Evolutionary conservation across 2,888 invertebrate species (phyloP), one percentile per base, ranked within the genome.

Genomic region (Pseudeuparius sepicola): DNA sequence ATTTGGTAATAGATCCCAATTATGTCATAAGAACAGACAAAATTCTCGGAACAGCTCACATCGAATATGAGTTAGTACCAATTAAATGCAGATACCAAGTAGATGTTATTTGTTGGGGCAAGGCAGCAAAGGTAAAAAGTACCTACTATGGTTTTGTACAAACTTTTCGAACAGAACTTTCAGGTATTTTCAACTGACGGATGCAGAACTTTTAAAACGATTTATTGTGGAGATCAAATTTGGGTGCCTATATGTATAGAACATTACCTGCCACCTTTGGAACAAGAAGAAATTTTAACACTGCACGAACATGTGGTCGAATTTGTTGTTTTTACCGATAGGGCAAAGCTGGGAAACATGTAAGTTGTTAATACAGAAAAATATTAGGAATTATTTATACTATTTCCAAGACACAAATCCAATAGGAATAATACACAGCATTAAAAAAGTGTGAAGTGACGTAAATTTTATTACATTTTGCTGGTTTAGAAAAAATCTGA

Each of bases 51-150:
- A 25, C 23, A 7, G 44, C 43, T 2, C 48, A 45, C 32, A 46
- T 52, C 24, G 48, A 47, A 14, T 53, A 53, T 34, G 47, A 50
- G 25, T 29, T 52, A 23, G 15, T 51, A 17, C 47, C 47, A 6
- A 39, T 38, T 12, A 49, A 45, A 32, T 39, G 33, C 14, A 48
- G 45, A 34, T 51, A 48, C 32, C 38, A 45, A 7, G 20, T 53
- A 14, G 51, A 52, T 15, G 42, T 52, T 14, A 24, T 49, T 11
- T 53, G 53, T 42, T 53, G 50, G 50, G 41, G 39, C 4, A 41
- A 44, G 7, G 34, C 49, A 14, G 49, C 45, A 4, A 53, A 49
- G 38, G 47, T 46, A 13, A 23, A 12, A 12, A 12, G 9, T 20
- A 34, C 9, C 23, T 9, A 10, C 4, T 31, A 29, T 14, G 11